Base-by-base conservation (phyloP, 2,888 invertebrate genomes). In the Microctonus aethiopoides region DNA sequence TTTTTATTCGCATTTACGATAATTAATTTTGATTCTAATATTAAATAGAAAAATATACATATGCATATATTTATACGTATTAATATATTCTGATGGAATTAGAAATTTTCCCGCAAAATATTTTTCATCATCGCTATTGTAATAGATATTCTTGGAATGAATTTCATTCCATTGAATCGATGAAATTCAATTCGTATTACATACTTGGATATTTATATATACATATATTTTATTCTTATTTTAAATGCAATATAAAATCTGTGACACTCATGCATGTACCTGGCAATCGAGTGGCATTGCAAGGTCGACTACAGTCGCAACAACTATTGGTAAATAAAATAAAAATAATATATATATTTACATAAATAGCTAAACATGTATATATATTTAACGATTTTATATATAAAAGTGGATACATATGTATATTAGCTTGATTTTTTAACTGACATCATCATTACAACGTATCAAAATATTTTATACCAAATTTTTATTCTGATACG, bases 231-330 rank as follows among this genome's bases (percentile, higher is more conserved):
- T n/a, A 51, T 26, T 46, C 16, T 36, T 16, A 26, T 62, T 51
- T 10, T 46, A 10, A n/a, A 11, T 46, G 13, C 16, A 13, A 34
- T 29, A 32, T 32, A 34, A 63, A 63, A 24, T 59, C 41, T 22
- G 29, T 20, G 24, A 52, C 26, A 26, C 29, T 57, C 62, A 39
- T 39, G n/a, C 9, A n/a, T 67, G 57, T 62, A 2, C 24, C 9
- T n/a, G 26, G 54, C 65, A 66, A 24, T 59, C 39, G 67, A 54
- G 60, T 39, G 72, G 68, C 74, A 74, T 74, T 74, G 74, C 74
- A 74, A 74, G 74, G 74, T 67, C 74, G 72, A 36, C 74, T 59
- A 39, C 67, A 52, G 34, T 39, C 22, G 26, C 22, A 20, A 0
- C 16, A 20, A 11, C 26, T 10, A 54, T 54, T 26, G 13, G 24